Percentiles rank a stretch among this genome's conserved stretches.
phyloP scores from a whole-genome alignment of 2,797 vertebrate species.

The Paedocypris micromegethes region DNA sequence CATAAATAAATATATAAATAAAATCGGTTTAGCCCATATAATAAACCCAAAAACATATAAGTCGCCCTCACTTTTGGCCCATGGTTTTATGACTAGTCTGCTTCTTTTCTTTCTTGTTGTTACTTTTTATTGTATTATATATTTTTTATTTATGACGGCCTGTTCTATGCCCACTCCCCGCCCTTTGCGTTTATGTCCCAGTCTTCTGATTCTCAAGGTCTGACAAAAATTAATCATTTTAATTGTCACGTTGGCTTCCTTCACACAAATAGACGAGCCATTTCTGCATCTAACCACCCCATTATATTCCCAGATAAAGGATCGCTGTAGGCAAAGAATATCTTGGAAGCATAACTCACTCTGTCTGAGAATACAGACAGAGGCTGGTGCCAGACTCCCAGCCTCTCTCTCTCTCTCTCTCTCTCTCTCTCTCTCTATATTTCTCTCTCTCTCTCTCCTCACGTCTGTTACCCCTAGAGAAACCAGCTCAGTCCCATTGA shows the following conservation, averaged over 20 bases:
- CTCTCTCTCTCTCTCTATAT: conserved; percentile 11
- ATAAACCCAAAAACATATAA: too few species aligned
- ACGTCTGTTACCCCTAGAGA: conserved; percentile 16
- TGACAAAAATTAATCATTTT: conserved; percentile 35
- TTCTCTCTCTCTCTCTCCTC: conserved; percentile 15
- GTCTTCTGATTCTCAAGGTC: conserved; percentile 14
- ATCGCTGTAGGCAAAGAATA: conserved; percentile 32
- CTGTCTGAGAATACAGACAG: conserved; percentile 31
- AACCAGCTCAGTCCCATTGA: conserved; percentile 21
- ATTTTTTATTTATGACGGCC: background rate
- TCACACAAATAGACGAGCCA: conserved; percentile 20
- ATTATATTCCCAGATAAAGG: conserved; percentile 32
- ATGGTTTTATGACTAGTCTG: too few species aligned
- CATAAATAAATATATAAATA: too few species aligned
- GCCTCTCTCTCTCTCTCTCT: conserved; percentile 10
- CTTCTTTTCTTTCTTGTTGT: background rate
- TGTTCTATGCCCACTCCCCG: background rate
- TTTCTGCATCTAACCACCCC: conserved; percentile 30
- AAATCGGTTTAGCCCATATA: too few species aligned
- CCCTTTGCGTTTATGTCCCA: conserved; percentile 22
- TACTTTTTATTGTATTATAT: conserved; percentile 6
- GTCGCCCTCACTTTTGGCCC: too few species aligned
- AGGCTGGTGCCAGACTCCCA: conserved; percentile 31
- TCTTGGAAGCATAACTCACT: conserved; percentile 38
- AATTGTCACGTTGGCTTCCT: conserved; percentile 30